Base-by-base conservation (phyloP, 2,797 vertebrate genomes). In the Anguilla megastoma region DNA sequence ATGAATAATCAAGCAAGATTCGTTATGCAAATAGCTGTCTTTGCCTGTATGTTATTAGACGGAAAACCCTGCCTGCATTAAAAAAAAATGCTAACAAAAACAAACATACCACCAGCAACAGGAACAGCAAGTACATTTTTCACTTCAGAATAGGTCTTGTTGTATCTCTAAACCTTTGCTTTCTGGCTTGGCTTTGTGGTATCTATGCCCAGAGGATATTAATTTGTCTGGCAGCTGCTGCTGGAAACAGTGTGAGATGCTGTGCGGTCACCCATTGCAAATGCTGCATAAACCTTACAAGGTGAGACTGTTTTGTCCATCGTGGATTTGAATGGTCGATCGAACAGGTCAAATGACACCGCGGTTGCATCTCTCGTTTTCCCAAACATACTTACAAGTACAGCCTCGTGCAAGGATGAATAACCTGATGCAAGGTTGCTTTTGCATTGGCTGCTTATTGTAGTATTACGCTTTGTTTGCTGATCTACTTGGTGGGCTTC, bases 201-300 rank as follows among this genome's bases (percentile, higher is more conserved):
- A 10, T 24, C 79, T 82, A 82, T 36, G 54, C 52, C 84, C 84
- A 85, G 84, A 33, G 84, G 16, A 58, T 36, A 56, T 85, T 60
- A 8, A 36, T 85, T 36, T 85, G 33, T 85, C 54, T 85, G 84
- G 56, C 84, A 63, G 84, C 58, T 85, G 84, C 52, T 85, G 54
- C 84, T 58, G 58, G 33, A 85, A 63, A 33, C 56, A 5, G 18
- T 18, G n/a, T 4, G 8, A 85, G 84, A 58, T 58, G 24, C 48
- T n/a, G 50, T 85, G 30, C 27, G 36, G 30, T 12, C n/a, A 60
- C 56, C 52, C 56, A 21, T 85, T 10, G 48, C n/a, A 60, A 36
- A 85, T 85, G 84, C 84, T 58, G 16, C 56, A 56, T 58, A 58
- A 85, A 66, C 84, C 60, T 52, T 66, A 24, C 56, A 85, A 85